A percentile compares a stretch with the other conserved stretches of the same genome.
These are phyloP conservation scores for Cathartes aura DNA, from an alignment of 2,113 vertebrate genomes.

Conservation along the genomic window DNA sequence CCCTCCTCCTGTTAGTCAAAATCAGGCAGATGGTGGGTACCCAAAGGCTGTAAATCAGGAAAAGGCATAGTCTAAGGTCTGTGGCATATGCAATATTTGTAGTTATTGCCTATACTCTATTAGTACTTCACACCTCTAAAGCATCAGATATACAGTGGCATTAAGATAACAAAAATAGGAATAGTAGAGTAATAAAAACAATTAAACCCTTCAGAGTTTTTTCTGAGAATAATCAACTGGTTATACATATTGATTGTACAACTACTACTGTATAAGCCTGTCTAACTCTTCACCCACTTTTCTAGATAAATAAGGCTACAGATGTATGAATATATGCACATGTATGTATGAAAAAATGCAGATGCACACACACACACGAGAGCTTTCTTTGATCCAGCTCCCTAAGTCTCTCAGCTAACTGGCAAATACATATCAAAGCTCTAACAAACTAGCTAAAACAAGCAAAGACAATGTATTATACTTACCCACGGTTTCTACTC, in stretches of 20 bases:
- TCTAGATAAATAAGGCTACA: not conserved
- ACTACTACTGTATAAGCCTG: not conserved
- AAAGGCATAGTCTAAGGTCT: not conserved
- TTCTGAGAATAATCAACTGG: not conserved
- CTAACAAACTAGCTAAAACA: not conserved
- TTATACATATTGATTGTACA: not conserved
- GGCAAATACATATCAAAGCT: not conserved
- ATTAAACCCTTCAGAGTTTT: not conserved
- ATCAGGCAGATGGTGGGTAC: not conserved
- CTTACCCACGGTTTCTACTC: not conserved
- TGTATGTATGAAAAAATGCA: not conserved
- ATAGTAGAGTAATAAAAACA: not conserved
- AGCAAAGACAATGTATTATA: not conserved
- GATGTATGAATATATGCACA: not conserved
- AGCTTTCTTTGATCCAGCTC: not conserved
- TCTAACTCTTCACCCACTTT: not conserved
- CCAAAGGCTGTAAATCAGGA: not conserved
- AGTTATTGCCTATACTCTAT: not conserved
- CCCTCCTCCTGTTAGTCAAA: not conserved
- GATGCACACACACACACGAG: fast-evolving
- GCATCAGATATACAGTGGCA: not conserved
- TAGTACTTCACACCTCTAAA: not conserved
- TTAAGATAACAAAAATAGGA: not conserved
- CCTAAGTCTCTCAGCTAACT: not conserved
- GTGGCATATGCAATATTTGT: not conserved